phyloP scores from a whole-genome alignment of 2,797 vertebrate species.

The Sebastes cheni region DNA sequence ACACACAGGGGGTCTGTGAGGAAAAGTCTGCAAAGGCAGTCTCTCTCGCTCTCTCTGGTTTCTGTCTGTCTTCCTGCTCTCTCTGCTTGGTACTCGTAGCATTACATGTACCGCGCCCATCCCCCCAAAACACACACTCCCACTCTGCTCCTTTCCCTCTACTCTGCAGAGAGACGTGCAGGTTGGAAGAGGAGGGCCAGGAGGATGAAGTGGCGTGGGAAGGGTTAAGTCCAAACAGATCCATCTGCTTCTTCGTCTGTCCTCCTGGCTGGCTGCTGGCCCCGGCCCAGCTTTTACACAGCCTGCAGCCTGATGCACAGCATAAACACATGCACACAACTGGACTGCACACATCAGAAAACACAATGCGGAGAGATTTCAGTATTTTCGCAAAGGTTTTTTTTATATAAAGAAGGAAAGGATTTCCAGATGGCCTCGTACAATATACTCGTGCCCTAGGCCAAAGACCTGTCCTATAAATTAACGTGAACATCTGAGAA shows the following conservation, averaged over 20 bases:
- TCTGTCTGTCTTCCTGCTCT: slow-evolving; percentile 13
- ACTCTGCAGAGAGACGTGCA: slow-evolving; percentile 39
- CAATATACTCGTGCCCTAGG: not conserved
- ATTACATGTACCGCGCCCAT: not conserved
- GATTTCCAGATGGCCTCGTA: slow-evolving; percentile 41
- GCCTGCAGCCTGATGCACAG: slow-evolving; percentile 52
- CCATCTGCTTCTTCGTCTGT: slow-evolving; percentile 83
- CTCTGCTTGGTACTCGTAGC: slow-evolving; percentile 14
- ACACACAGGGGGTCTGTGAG: slow-evolving; percentile 12
- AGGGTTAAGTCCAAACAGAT: slow-evolving; percentile 81
- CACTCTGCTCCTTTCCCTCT: slow-evolving; percentile 16
- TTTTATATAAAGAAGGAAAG: slow-evolving; percentile 1
- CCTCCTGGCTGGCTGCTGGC: slow-evolving; percentile 73
- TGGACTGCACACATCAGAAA: slow-evolving; percentile 33
- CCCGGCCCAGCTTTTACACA: slow-evolving; percentile 53
- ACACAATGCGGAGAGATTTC: slow-evolving; percentile 23
- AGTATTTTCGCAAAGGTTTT: slow-evolving; percentile 5
- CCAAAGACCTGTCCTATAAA: slow-evolving; percentile 39
- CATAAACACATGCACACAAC: slow-evolving; percentile 52
- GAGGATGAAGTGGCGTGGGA: slow-evolving; percentile 75
- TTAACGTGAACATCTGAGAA: slow-evolving; percentile 28
- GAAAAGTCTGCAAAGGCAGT: slow-evolving; percentile 21
- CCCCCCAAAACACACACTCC: slow-evolving; percentile 1
- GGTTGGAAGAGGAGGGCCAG: slow-evolving; percentile 55
- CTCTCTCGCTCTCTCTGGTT: slow-evolving; percentile 8